These are phyloP conservation scores for Psix sp. DNA, from an alignment of 1,140 invertebrate species.

Conservation along the genomic window DNA sequence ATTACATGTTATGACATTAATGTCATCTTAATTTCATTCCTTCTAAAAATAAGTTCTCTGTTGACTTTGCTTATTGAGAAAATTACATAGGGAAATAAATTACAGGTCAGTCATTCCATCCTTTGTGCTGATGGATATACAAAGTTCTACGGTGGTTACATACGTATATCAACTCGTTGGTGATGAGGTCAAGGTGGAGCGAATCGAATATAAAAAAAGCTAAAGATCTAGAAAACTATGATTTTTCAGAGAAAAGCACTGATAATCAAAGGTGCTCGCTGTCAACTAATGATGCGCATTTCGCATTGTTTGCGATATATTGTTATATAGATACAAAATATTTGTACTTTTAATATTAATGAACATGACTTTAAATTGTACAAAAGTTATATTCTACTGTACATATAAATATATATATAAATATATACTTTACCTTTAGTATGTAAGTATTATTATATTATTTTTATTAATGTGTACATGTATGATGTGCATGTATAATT, in stretches of 20 bases:
- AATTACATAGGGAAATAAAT: too few species aligned
- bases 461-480: constrained; percentile 1
- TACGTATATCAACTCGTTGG: constrained; percentile 99
- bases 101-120: constrained; percentile 93
- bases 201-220: constrained; percentile 97
- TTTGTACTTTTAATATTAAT: constrained; percentile 29
- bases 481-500: too few species aligned
- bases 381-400: constrained; percentile 20
- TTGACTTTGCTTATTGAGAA: too few species aligned
- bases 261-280: constrained; percentile 13
- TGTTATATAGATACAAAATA: constrained; percentile 17
- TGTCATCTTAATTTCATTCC: too few species aligned
- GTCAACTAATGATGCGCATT: constrained; percentile 4
- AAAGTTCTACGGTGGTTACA: constrained; percentile 97
- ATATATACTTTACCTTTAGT: background rate
- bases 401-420: too few species aligned
- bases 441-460: constrained; percentile 1
- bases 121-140: constrained; percentile 99
- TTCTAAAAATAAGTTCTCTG: too few species aligned
- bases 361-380: constrained; percentile 23
- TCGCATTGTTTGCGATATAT: background rate
- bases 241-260: constrained; percentile 22
- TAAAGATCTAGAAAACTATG: constrained; percentile 69
- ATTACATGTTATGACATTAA: too few species aligned
- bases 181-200: constrained; percentile 99